Evolutionary conservation across 2,888 invertebrate genomes (phyloP), one percentile per base, ranked within the genome.

Genomic region (Amiota mariae): DNA sequence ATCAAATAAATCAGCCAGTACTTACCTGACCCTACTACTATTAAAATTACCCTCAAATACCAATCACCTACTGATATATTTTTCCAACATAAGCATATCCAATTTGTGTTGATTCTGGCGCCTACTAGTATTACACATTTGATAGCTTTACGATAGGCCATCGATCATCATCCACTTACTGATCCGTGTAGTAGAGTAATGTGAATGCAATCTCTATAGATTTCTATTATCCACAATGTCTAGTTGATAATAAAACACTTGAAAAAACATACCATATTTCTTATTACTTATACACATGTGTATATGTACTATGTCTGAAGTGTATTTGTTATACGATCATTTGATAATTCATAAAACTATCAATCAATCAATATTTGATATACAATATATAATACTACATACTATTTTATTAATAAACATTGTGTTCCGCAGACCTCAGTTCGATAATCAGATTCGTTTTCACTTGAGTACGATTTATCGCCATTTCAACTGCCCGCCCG

Each of bases 61-160:
- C 36, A 36, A 6, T 36, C 36, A 6, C 8, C 8, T 36, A 36
- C 36, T 36, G 6, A 36, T 36, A 36, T 36, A 36, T 6, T 36
- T 36, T 36, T 4, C 36, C 36, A 36, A 36, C 36, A 36, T 36
- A 36, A 36, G 8, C 36, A 36, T 59, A 20, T 20, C 15, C 59
- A 8, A 20, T 59, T 15, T 20, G 20, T 73, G 36, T 77, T 77
- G 75, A 67, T 67, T 1, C 72, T 78, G 82, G 82, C 82, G 82
- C 82, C 82, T 83, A 80, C 84, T 85, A 82, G 85, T 74, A 78
- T 85, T 85, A 83, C 85, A 82, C 81, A 51, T 51, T 63, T 54
- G 81, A 76, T 79, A 82, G 78, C 66, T 84, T 81, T 81, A 84
- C 76, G 82, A 78, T 70, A 67, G 63, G 66, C 74, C 77, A 82